Evolutionary conservation across 1,140 invertebrate species (phyloP), one percentile per base, ranked within the genome.

Genomic region (Temnothorax nylanderi): DNA sequence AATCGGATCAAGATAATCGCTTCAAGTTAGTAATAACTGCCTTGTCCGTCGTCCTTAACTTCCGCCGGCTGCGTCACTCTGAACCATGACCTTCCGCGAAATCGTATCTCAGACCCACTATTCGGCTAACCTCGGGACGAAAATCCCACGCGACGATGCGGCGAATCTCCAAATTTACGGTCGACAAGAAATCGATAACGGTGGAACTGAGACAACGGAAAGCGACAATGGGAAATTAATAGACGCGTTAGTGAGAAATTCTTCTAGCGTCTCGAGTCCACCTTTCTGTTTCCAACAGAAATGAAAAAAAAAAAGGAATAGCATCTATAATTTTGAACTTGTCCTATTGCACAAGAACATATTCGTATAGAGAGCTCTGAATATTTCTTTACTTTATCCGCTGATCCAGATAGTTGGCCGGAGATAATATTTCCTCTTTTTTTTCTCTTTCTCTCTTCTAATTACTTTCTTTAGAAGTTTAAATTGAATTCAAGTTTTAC

Each of bases 81-180:
- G 90, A 91, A 90, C 91, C 86, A 76, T 91, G 87, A 91, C 90
- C 91, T 92, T 91, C 85, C 76, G 41, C 13, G 65, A 78, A 84
- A 90, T 84, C 60, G 87, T 56, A 21, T 82, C 56, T 47, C 18
- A 84, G 56, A 47, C 5, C 13, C 26, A 5, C 37, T 18, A 26
- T 13, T 47, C 32, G 54, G 54, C 32, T 37, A 84, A 75, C 13
- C 26, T 44, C 47, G 80, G n/a, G 62, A 26, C 32, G 80, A 84
- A 49, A 84, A 84, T 84, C 32, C 80, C 69, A 75, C 69, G 69
- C 69, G 54, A 84, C 44, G 41, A 62, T 84, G 54, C 80, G 69
- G 44, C 69, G 54, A 84, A 84, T 75, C 26, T 58, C 32, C 56
- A 60, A 84, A 56, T 62, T 84, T 62, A 75, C n/a, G 26, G 37